A percentile compares a stretch with the other conserved stretches of the same genome.
These are phyloP conservation scores for Scytalopus superciliaris DNA, from an alignment of 2,113 vertebrate species.

Conservation along the genomic window DNA sequence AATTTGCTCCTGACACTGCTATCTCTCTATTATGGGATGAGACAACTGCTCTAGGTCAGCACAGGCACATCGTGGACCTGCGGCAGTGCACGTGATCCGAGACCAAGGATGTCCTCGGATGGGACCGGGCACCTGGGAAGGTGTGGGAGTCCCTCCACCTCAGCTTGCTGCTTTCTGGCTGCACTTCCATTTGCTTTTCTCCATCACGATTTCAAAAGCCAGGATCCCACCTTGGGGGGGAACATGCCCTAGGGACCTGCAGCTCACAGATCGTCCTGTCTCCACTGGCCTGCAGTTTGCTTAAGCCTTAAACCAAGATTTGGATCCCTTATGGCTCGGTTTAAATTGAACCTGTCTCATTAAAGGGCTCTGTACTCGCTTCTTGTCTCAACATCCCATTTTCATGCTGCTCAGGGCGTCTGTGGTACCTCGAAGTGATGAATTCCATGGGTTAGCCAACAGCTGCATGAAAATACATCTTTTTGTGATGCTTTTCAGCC, in stretches of 20 bases:
- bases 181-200: neutral
- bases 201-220: neutral
- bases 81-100: accelerated
- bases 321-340: neutral
- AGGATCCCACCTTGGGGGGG: too few relatives aligned
- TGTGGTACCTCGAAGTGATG: neutral
- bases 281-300: neutral
- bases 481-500: constrained; percentile 12
- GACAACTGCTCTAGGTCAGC: neutral
- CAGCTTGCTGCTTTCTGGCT: neutral
- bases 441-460: neutral
- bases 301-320: neutral
- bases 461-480: constrained; percentile 20
- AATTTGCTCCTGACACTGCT: neutral
- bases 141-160: accelerated
- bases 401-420: constrained; percentile 1
- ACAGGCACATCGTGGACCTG: accelerated
- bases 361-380: neutral
- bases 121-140: accelerated
- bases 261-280: neutral
- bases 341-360: neutral
- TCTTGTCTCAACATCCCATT: constrained; percentile 8
- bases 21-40: neutral
- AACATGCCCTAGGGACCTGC: neutral
- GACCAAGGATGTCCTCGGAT: neutral